Evolutionary conservation across 2,797 vertebrate species (phyloP), one percentile per base, ranked within the genome.

Genomic region (Chromis chromis): DNA sequence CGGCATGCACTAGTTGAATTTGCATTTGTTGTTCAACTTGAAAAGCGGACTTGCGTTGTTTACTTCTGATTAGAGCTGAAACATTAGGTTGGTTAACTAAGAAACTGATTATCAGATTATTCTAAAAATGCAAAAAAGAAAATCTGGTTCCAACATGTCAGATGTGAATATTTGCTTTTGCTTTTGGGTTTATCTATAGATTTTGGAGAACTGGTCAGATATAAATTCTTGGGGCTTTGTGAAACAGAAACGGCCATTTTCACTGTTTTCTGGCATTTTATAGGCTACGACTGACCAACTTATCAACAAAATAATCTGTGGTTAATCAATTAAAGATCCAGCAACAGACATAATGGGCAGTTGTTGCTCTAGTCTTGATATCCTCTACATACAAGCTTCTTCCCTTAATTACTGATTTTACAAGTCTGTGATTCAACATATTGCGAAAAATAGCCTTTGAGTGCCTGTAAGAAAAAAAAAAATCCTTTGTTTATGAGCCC

Each of bases 401-500:
- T 60, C 49, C 14, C 60, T 56, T 16, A 28, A 33, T 24, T 13
- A 63, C 74, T 7, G 12, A 39, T 54, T 59, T 49, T 22, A 65
- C 56, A 58, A 1, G 2, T 76, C 25, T 73, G 22, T 1, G 36
- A 75, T 70, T 67, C 17, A 64, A 49, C 19, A 50, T 44, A 11
- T 49, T 25, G 19, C 40, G 24, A 60, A 53, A 25, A 59, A 46
- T n/a, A 27, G 7, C 40, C 21, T 27, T 36, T 16, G 31, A 61
- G 14, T 10, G 16, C 22, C 16, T 31, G 19, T 27, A 54, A 40
- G 40, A 48, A 60, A 27, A 68, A 68, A 68, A 40, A 42, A 42
- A 57, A 36, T 3, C 39, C 19, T 88, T 70, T 83, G 79, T 89
- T 86, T 87, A 88, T 77, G 28, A 63, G 48, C 65, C 65, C 21